These are phyloP conservation scores for Acleris emargana DNA, from an alignment of 2,888 invertebrate genomes.

Conservation along the genomic window DNA sequence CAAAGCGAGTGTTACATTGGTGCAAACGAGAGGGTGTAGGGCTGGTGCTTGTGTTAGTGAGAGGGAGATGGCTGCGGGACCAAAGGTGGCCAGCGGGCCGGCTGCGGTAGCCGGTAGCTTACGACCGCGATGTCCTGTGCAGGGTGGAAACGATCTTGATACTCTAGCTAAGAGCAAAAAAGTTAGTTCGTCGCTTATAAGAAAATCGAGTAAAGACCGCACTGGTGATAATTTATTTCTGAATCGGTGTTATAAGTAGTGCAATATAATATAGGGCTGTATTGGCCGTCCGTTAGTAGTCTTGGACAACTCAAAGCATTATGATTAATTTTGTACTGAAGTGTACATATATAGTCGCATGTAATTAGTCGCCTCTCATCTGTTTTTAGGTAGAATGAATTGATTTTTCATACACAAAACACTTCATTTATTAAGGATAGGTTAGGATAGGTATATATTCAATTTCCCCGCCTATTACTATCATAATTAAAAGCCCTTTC, in stretches of 20 bases:
- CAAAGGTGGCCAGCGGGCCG: constrained; percentile 50
- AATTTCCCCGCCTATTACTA: neutral
- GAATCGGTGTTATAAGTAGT: neutral
- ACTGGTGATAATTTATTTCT: neutral
- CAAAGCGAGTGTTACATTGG: constrained; percentile 45
- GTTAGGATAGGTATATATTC: too few relatives aligned
- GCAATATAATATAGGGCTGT: too few relatives aligned
- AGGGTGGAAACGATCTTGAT: constrained; percentile 54
- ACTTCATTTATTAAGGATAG: too few relatives aligned
- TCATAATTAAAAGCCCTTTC: constrained; percentile 8
- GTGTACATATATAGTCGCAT: neutral
- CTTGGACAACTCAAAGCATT: neutral
- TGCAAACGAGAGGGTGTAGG: constrained; percentile 41
- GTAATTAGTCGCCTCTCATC: too few relatives aligned
- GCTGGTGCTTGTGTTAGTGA: constrained; percentile 39
- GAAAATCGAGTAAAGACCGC: neutral
- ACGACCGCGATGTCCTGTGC: constrained; percentile 55
- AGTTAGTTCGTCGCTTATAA: neutral
- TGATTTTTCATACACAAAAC: too few relatives aligned
- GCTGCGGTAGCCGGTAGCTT: constrained; percentile 58
- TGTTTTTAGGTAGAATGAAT: too few relatives aligned
- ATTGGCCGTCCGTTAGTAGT: neutral
- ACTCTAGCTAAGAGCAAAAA: constrained; percentile 44
- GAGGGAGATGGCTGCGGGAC: constrained; percentile 43
- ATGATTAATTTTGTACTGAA: constrained; percentile 7